Base-by-base conservation (phyloP, 2,797 vertebrate species). In the Cyprinella venusta region DNA sequence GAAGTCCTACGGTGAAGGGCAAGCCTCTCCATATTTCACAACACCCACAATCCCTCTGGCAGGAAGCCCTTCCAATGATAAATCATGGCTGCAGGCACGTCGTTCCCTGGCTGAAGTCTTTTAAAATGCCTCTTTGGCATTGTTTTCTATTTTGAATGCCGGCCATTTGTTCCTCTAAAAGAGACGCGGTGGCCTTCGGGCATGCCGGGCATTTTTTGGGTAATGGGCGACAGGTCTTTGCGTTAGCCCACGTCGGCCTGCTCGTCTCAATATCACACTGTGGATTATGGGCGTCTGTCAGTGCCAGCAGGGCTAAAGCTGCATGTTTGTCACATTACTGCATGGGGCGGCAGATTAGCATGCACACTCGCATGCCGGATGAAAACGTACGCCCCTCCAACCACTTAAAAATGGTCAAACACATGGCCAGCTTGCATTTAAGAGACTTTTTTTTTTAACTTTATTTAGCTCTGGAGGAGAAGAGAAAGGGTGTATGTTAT, bases 91-190 rank as follows among this genome's bases (percentile, higher is more conserved):
- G 42, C 59, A 74, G 79, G 82, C 85, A 13, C 86, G 90, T 89
- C 81, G 76, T 88, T 89, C 90, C 88, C 88, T 59, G 81, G 82
- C 76, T 40, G 0, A 75, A 42, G 81, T 69, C 21, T 88, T 89
- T 90, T 79, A 83, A 88, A 90, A 93, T 92, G 88, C 91, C 93
- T 85, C 88, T 88, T 86, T 81, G 86, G 88, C 92, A 92, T 92
- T 90, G 91, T 88, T 89, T 90, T 89, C 92, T 94, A 94, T 93
- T 93, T 94, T 92, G 83, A 91, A 91, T 87, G 86, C 59, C 56
- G 86, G 76, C 84, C 85, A 85, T 87, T 89, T 91, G 84, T 89
- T 88, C 77, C 86, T 81, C 61, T 68, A 48, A 80, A 80, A 72
- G 71, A 84, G 87, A 86, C 80, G 77, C 63, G 85, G 89, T 88